Conservation (phyloP, 2,113 vertebrate genomes). For the Sciurus niger region DNA sequence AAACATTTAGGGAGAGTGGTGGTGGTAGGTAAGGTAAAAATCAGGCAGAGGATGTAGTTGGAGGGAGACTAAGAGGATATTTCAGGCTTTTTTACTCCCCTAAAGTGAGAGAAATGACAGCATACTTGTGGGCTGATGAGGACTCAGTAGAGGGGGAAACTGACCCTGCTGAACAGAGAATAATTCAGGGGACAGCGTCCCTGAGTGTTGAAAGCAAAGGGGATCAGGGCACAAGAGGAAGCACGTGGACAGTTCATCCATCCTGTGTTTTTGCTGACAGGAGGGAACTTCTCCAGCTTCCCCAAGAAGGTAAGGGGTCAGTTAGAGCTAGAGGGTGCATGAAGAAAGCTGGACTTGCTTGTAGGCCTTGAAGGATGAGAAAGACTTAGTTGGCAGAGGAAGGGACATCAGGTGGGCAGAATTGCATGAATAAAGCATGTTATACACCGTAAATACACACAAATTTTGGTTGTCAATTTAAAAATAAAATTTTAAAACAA, state of each 20-base stretch:
- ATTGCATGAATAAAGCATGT: not conserved
- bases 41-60: not conserved
- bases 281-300: not conserved
- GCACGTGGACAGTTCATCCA: not conserved
- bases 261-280: not conserved
- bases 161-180: not conserved
- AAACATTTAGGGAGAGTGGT: not conserved
- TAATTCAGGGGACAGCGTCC: not conserved
- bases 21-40: not conserved
- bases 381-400: not conserved
- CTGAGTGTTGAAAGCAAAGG: not conserved
- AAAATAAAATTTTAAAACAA: not conserved
- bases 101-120: not conserved
- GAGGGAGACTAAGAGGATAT: not conserved
- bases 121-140: not conserved
- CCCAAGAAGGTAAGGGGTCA: not conserved
- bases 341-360: not conserved
- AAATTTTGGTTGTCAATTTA: not conserved
- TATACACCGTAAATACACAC: not conserved
- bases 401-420: not conserved
- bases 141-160: not conserved
- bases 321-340: not conserved
- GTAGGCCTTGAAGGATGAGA: not conserved
- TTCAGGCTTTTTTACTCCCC: not conserved
- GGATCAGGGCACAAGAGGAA: not conserved